Evolutionary conservation across 1,140 invertebrate genomes (phyloP), one percentile per base, ranked within the genome.

Genomic region (Drosophila tsacasi): DNA sequence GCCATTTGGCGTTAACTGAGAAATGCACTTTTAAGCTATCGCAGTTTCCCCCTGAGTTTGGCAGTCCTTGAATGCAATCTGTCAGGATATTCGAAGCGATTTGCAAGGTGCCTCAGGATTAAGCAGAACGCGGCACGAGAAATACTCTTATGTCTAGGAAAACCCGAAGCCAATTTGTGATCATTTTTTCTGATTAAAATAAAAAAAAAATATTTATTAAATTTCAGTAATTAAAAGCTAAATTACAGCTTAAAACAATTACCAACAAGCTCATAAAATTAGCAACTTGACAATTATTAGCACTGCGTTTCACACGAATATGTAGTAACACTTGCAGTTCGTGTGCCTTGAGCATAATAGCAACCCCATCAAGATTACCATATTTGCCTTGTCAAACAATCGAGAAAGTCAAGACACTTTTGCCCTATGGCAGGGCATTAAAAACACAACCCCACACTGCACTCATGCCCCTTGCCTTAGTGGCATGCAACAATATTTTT

Each of bases 21-120:
- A 89, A 89, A 90, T 89, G 84, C 81, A 89, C 84, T 87, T 89
- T 84, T 81, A 89, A 89, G 84, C 81, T 75, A 63, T 66, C 50
- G 61, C 46, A 66, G 44, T 9, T 65, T 54, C 60, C 63, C 23
- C 37, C 21, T n/a, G 12, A 46, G 61, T 30, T 79, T 42, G 17
- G 25, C 52, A 67, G 37, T 83, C 63, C 60, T 73, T 78, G 77
- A 58, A 76, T 78, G 80, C 78, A 79, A 89, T 89, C 85, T 83
- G 85, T 90, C 84, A 79, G 81, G 66, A 90, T 68, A 80, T 59
- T 68, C 57, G 68, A 54, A 35, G 72, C 78, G 65, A 68, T 78
- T 80, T 71, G 40, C 30, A 55, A 57, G 52, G 47, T 25, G 30
- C n/a, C 21, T 19, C 13, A 17, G 21, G 37, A 64, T 19, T 17